Conservation (phyloP, 1,140 invertebrate genomes). For the Aphidius gifuensis region DNA sequence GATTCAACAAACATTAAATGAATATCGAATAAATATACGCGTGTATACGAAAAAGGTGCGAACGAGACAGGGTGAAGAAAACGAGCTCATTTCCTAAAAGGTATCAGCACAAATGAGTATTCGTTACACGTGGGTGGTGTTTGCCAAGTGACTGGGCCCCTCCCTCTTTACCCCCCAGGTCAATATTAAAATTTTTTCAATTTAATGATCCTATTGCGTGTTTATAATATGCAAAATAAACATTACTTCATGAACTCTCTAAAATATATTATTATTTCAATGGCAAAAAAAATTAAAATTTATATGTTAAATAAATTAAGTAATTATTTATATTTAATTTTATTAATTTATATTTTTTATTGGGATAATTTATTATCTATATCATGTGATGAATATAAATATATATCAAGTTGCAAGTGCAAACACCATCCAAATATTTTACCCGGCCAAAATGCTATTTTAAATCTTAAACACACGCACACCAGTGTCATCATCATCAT, state of each 20-base stretch:
- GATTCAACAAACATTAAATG: not conserved
- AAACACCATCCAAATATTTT: constrained; percentile 40
- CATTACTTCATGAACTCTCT: too few species aligned
- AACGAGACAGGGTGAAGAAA: not conserved
- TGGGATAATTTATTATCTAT: too few species aligned
- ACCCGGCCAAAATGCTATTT: constrained; percentile 42
- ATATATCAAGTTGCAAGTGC: constrained; percentile 46
- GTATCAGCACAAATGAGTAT: not conserved
- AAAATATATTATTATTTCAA: too few species aligned
- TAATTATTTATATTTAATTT: too few species aligned
- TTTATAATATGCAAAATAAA: too few species aligned
- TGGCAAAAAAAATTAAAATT: too few species aligned
- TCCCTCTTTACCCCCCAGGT: too few species aligned
- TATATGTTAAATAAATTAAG: too few species aligned
- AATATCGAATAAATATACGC: not conserved
- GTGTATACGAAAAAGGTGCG: constrained; percentile 1
- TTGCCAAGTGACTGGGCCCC: too few species aligned
- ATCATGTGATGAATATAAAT: constrained; percentile 17
- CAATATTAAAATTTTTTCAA: too few species aligned
- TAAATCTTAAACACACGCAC: constrained; percentile 34
- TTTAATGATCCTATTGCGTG: too few species aligned
- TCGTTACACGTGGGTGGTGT: not conserved
- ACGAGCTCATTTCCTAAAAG: constrained; percentile 23
- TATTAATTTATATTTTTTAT: too few species aligned
- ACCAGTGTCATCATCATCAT: constrained; percentile 12